These are phyloP conservation scores for Olivierus martensii DNA, from an alignment of 1,140 invertebrate genomes.

Conservation along the genomic window DNA sequence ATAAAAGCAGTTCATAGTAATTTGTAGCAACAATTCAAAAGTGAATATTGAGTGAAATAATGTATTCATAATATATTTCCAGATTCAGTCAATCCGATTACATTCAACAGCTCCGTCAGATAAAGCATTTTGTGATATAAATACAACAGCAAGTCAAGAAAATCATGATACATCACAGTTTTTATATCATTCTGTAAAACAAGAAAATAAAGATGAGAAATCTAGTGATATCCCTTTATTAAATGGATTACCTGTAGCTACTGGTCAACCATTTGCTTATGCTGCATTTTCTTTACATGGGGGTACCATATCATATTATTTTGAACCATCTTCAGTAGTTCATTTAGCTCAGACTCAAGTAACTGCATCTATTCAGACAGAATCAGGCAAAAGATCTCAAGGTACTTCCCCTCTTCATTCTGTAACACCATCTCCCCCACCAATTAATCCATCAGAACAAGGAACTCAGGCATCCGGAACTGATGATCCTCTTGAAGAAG, in stretches of 20 bases:
- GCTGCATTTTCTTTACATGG: constrained; percentile 13
- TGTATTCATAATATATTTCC: no score
- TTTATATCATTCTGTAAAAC: background rate
- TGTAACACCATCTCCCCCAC: constrained; percentile 20
- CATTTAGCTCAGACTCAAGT: constrained; percentile 18
- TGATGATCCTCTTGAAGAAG: constrained; percentile 6
- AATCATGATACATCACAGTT: background rate
- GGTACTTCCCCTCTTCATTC: constrained; percentile 24
- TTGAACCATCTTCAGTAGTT: constrained; percentile 18
- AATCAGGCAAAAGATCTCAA: constrained; percentile 22
- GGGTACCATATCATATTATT: constrained; percentile 18
- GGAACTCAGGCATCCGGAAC: no score
- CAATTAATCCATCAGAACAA: constrained; percentile 1
- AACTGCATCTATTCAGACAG: constrained; percentile 17
- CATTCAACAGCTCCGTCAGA: no score
- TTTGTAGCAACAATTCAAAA: no score
- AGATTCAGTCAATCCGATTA: no score
- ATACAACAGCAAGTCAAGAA: no score
- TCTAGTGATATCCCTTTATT: constrained; percentile 3
- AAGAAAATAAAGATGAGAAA: constrained; percentile 12
- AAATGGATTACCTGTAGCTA: constrained; percentile 6
- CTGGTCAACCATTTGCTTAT: constrained; percentile 15
- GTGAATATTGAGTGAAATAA: no score
- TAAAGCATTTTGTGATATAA: no score
- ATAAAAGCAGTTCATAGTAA: no score